These are phyloP conservation scores for Campylomormyrus tamandua DNA, from an alignment of 2,113 vertebrate species.

Conservation along the genomic window DNA sequence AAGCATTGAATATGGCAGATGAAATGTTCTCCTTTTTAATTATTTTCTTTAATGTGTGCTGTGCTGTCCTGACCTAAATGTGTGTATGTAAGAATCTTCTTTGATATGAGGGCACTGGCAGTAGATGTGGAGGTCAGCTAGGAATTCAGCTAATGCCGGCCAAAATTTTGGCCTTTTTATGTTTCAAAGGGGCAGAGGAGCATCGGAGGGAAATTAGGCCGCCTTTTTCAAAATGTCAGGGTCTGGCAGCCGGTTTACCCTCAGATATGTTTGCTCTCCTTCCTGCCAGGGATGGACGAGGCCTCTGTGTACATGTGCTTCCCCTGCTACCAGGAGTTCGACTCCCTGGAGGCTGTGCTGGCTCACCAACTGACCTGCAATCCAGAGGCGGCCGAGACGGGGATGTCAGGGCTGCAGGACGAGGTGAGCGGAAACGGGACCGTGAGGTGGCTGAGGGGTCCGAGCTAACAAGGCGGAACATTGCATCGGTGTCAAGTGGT, in stretches of 20 bases:
- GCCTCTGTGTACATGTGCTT: slow-evolving; percentile 83
- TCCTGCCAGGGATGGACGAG: slow-evolving; percentile 47
- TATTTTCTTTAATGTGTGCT: not conserved
- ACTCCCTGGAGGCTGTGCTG: slow-evolving; percentile 78
- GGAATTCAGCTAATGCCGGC: not conserved
- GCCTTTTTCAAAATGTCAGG: not conserved
- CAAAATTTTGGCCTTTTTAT: not conserved
- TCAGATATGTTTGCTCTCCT: slow-evolving; percentile 16
- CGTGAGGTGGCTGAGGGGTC: not conserved
- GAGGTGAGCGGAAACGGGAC: slow-evolving; percentile 29
- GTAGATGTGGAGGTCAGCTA: not conserved
- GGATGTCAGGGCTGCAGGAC: slow-evolving; percentile 30
- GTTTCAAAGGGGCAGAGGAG: not conserved
- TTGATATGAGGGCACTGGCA: not conserved
- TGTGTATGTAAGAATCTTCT: not conserved
- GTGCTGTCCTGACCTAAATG: not conserved
- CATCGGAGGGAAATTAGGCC: not conserved
- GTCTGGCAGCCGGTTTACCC: not conserved
- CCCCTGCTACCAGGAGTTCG: slow-evolving; percentile 80
- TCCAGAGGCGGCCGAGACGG: slow-evolving; percentile 47
- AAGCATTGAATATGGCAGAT: not conserved
- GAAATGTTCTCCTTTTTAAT: not conserved
- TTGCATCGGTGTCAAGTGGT: not conserved
- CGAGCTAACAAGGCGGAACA: not conserved
- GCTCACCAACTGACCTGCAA: slow-evolving; percentile 76